These are phyloP conservation scores for Odontocolon sp. DNA, from an alignment of 2,888 invertebrate species.

Conservation along the genomic window DNA sequence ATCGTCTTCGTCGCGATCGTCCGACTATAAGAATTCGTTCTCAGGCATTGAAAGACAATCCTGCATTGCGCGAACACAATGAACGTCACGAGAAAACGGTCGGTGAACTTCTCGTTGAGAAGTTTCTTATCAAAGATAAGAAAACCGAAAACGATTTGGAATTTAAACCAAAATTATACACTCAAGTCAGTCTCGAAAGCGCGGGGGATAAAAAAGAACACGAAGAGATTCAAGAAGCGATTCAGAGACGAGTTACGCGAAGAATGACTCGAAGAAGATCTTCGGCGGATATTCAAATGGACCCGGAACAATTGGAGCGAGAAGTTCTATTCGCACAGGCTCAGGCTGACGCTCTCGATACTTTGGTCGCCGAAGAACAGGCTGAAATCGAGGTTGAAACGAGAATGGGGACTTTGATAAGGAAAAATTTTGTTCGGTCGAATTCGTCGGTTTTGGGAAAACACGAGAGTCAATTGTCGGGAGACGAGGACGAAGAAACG, in stretches of 20 bases:
- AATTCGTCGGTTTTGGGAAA: slow-evolving; percentile 24
- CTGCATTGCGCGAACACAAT: slow-evolving; percentile 78
- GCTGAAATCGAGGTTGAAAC: slow-evolving; percentile 76
- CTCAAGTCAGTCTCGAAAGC: slow-evolving; percentile 67
- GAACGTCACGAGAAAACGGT: slow-evolving; percentile 85
- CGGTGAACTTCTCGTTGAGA: slow-evolving; percentile 89
- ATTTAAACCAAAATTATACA: slow-evolving; percentile 63
- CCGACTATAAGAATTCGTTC: slow-evolving; percentile 79
- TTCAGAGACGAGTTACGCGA: slow-evolving; percentile 73
- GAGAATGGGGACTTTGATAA: slow-evolving; percentile 69
- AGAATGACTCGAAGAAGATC: slow-evolving; percentile 76
- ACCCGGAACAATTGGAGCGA: slow-evolving; percentile 73
- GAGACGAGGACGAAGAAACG: slow-evolving; percentile 34
- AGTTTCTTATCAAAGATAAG: slow-evolving; percentile 86
- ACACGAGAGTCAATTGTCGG: slow-evolving; percentile 58
- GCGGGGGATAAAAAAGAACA: slow-evolving; percentile 57
- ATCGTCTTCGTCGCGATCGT: slow-evolving; percentile 73
- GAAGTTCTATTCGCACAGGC: slow-evolving; percentile 76
- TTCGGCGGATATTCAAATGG: slow-evolving; percentile 74
- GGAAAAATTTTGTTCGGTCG: slow-evolving; percentile 58
- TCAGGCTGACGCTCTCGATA: slow-evolving; percentile 77
- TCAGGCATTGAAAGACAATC: slow-evolving; percentile 79
- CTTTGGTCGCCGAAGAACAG: slow-evolving; percentile 77
- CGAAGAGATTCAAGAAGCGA: slow-evolving; percentile 67
- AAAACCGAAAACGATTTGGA: slow-evolving; percentile 69